These are phyloP conservation scores for Lagenorhynchus albirostris DNA, from an alignment of 2,113 vertebrate genomes.

Conservation along the genomic window DNA sequence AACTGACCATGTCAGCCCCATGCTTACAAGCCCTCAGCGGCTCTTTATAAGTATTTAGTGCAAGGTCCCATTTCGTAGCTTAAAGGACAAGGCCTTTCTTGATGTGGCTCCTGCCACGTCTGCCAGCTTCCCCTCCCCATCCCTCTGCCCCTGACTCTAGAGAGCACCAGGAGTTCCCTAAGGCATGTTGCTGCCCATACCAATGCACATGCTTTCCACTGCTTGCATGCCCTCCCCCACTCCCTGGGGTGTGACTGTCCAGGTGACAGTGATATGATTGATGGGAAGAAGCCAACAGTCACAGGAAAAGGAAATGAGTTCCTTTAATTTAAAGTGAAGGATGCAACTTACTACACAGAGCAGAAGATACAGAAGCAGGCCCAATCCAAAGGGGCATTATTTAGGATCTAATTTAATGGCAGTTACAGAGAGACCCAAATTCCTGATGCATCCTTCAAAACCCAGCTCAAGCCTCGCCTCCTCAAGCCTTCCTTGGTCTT, in stretches of 20 bases:
- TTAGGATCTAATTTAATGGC: neutral
- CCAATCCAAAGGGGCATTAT: neutral
- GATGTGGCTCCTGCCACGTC: neutral
- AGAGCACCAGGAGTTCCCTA: neutral
- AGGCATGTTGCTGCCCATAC: neutral
- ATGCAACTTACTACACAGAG: neutral
- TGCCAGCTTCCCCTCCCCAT: accelerated
- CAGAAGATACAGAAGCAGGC: neutral
- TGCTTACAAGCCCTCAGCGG: neutral
- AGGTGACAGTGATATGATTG: neutral
- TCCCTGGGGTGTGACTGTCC: neutral
- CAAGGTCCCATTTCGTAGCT: neutral
- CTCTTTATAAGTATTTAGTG: neutral
- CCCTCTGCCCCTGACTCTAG: neutral
- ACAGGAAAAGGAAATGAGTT: neutral
- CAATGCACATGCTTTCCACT: neutral
- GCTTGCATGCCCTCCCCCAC: neutral
- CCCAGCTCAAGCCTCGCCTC: neutral
- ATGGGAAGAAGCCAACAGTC: neutral
- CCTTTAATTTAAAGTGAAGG: neutral
- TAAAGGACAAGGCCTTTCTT: neutral
- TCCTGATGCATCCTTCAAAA: neutral
- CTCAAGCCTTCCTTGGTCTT: neutral
- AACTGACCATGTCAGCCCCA: neutral
- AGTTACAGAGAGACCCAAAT: neutral